Evolutionary conservation across 2,888 invertebrate species (phyloP).

Genomic region (Pyrrhia umbra): DNA sequence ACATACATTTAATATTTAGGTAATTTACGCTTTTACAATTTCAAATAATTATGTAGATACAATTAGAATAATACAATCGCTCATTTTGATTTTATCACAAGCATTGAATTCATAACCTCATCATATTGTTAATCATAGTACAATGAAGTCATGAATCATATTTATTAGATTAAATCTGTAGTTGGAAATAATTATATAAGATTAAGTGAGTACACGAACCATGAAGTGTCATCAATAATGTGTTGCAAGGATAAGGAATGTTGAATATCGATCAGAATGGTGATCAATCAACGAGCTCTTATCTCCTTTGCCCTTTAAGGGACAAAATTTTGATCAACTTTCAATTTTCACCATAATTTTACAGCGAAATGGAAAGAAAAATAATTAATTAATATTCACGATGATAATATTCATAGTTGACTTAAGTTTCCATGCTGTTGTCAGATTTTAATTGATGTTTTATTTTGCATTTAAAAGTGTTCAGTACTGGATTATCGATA

Average conservation of each 20-base stretch:
- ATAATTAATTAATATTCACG: no score
- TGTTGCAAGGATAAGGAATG: constrained; percentile 53
- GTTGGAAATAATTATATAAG: constrained; percentile 40
- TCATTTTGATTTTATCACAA: constrained; percentile 28
- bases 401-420: constrained; percentile 1
- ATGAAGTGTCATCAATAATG: constrained; percentile 52
- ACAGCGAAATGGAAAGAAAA: no score
- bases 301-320: no score
- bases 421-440: constrained; percentile 11
- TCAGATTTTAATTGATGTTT: constrained; percentile 9
- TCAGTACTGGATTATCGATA: constrained; percentile 11
- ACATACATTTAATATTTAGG: no score
- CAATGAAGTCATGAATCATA: constrained; percentile 45
- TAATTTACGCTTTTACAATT: no score
- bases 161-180: constrained; percentile 40
- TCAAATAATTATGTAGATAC: no score
- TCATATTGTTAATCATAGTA: constrained; percentile 26
- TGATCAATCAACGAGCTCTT: no score
- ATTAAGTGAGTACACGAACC: constrained; percentile 29
- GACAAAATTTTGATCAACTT: no score
- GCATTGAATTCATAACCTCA: constrained; percentile 9
- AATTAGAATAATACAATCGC: not conserved
- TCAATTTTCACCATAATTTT: no score
- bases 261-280: constrained; percentile 27
- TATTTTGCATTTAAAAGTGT: constrained; percentile 6